Evolutionary conservation across 2,797 vertebrate species (phyloP), one percentile per base, ranked within the genome.

Genomic region (Cossypha caffra): DNA sequence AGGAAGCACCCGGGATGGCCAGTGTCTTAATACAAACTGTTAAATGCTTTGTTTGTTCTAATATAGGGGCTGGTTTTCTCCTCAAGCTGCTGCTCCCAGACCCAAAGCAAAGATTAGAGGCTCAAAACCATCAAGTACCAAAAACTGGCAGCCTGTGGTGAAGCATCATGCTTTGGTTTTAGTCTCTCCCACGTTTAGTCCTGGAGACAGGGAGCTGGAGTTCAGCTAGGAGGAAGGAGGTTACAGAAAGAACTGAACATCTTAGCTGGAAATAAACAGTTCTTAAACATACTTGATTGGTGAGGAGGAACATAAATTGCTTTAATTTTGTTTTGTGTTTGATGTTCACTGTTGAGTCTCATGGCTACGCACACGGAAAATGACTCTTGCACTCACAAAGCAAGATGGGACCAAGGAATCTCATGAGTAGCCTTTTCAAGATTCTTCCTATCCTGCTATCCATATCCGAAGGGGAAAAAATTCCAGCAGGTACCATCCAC

Each of bases 351-450:
- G 37, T 10, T 15, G 13, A 75, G 26, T n/a, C 68, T 45, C 29
- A 45, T 0, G 3, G 45, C 2, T 6, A 26, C 0, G 0, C n/a
- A 48, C 13, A 50, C 13, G 25, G 24, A 68, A 26, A 25, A 76
- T 6, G 4, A 61, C 26, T 40, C 37, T 28, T 1, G 10, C 19
- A 15, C 11, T 31, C 40, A 38, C 7, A 37, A 13, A 62, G 18
- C 1, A 1, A 76, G 43, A 66, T 2, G 18, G n/a, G 17, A 83
- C 47, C 24, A 28, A 51, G 42, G 37, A 79, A 64, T 19, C 12
- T 25, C 5, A 1, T 10, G 51, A 52, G 24, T 24, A 19, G 11
- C 7, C 8, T 72, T 42, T 54, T 6, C 29, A n/a, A 74, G 48
- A 21, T 69, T 28, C 6, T 35, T 31, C 50, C 66, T 40, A 18